Percentiles rank a stretch among this genome's conserved stretches.
Conservation (phyloP, 1,140 invertebrate genomes). For the Pseudomyrmex concolor region DNA sequence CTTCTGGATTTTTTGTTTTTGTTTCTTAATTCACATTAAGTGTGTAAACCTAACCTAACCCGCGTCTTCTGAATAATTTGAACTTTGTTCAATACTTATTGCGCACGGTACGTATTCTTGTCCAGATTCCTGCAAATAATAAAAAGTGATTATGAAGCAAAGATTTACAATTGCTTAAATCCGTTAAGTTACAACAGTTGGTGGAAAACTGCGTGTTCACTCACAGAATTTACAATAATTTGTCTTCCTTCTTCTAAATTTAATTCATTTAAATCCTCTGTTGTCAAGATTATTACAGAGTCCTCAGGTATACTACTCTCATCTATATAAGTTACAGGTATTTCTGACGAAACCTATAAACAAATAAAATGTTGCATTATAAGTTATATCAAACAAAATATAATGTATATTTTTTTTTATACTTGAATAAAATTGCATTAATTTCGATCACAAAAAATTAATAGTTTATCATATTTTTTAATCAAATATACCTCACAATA, state of each 20-base stretch:
- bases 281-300: constrained; percentile 83
- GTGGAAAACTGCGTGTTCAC: constrained; percentile 16
- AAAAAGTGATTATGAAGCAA: constrained; percentile 16
- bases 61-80: constrained; percentile 70
- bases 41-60: constrained; percentile 69
- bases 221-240: constrained; percentile 80
- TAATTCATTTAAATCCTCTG: constrained; percentile 78
- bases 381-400: constrained; percentile 13
- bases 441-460: not conserved
- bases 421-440: constrained; percentile 3
- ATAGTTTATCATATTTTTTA: not conserved
- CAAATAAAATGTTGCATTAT: not conserved
- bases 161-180: not conserved
- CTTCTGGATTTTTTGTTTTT: too few species aligned
- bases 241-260: constrained; percentile 79
- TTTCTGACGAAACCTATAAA: constrained; percentile 75
- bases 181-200: too few species aligned
- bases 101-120: constrained; percentile 77
- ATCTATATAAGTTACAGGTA: constrained; percentile 83
- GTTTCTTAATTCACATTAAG: not conserved
- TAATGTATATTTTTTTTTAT: constrained; percentile 27
- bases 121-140: constrained; percentile 72
- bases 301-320: constrained; percentile 80
- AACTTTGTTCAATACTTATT: constrained; percentile 71
- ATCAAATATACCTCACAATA: constrained; percentile 75